Percentiles rank a stretch among this genome's conserved stretches.
Evolutionary conservation across 2,113 vertebrate species (phyloP).

Genomic region (Recurvirostra avosetta): DNA sequence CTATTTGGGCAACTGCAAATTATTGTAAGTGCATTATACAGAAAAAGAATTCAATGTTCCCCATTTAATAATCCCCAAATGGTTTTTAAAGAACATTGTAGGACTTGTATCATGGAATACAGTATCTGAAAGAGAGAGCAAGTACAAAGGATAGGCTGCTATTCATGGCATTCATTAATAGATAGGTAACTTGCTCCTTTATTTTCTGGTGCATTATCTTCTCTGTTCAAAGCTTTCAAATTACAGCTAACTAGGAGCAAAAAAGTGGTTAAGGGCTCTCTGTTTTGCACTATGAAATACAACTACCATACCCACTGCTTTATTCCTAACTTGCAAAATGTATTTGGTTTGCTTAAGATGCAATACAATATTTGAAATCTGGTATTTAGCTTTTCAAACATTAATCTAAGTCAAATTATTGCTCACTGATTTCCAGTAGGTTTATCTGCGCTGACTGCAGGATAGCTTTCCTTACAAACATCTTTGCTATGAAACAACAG

Average conservation of each 20-base stretch:
- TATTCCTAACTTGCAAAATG: neutral
- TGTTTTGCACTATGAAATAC: neutral
- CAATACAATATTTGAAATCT: neutral
- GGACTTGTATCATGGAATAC: neutral
- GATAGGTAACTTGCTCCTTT: neutral
- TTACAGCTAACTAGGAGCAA: neutral
- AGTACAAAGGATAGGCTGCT: neutral
- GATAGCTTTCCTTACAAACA: neutral
- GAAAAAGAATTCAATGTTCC: conserved; percentile 14
- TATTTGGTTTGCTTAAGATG: neutral
- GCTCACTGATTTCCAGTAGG: neutral
- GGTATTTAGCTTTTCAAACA: neutral
- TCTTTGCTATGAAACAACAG: neutral
- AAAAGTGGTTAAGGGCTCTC: neutral
- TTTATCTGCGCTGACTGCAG: neutral
- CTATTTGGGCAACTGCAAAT: conserved; percentile 20
- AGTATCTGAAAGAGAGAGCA: neutral
- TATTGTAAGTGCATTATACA: neutral
- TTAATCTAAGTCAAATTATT: neutral
- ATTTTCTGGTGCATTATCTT: neutral
- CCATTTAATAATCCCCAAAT: conserved; percentile 38
- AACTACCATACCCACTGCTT: neutral
- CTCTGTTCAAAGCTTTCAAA: neutral
- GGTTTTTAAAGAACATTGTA: conserved; percentile 31
- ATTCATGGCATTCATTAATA: neutral